Evolutionary conservation across 2,888 invertebrate genomes (phyloP).

Genomic region (Abscondita cerata): DNA sequence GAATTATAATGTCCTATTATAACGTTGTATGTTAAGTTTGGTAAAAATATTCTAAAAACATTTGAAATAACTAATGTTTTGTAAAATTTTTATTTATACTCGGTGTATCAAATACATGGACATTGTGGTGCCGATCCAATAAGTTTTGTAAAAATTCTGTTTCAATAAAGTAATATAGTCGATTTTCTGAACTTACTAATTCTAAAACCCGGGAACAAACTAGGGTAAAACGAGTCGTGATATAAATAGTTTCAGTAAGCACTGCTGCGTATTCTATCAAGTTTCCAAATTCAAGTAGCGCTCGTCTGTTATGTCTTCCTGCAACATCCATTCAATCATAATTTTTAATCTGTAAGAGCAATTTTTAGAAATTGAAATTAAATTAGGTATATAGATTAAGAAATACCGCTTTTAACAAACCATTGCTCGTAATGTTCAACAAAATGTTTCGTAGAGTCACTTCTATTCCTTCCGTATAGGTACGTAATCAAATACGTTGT

Average conservation of each 20-base stretch:
- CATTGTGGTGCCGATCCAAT: slow-evolving; percentile 64
- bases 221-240: slow-evolving; percentile 58
- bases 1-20: slow-evolving; percentile 54
- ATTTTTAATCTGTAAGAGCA: slow-evolving; percentile 52
- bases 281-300: slow-evolving; percentile 61
- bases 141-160: slow-evolving; percentile 64
- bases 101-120: slow-evolving; percentile 60
- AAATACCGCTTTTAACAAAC: slow-evolving; percentile 58
- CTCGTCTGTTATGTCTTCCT: slow-evolving; percentile 56
- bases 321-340: slow-evolving; percentile 63
- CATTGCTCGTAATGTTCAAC: slow-evolving; percentile 59
- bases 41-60: slow-evolving; percentile 60
- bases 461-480: slow-evolving; percentile 62
- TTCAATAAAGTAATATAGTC: slow-evolving; percentile 61
- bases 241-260: slow-evolving; percentile 59
- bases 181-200: slow-evolving; percentile 60
- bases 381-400: neutral
- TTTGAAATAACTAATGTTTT: too few relatives aligned
- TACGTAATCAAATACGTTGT: slow-evolving; percentile 48
- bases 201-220: slow-evolving; percentile 60
- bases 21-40: slow-evolving; percentile 58
- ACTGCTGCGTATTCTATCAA: slow-evolving; percentile 63
- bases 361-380: neutral
- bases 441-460: slow-evolving; percentile 64
- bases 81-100: too few relatives aligned